Conservation (phyloP, 1,140 invertebrate species). For the Cyphomyrmex costatus region DNA sequence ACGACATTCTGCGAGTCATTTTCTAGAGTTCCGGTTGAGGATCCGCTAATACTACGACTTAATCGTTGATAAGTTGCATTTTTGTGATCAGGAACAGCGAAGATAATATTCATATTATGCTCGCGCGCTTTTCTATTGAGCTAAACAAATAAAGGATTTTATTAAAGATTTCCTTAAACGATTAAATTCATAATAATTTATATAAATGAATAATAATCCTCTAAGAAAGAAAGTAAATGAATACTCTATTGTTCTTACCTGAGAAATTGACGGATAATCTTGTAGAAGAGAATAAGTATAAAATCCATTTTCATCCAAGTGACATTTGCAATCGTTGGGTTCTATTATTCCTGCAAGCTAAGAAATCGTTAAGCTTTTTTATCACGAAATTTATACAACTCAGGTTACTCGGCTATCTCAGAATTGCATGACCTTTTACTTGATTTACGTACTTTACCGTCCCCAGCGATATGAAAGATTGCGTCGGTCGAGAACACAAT, state of each 20-base stretch:
- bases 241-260: constrained; percentile 79
- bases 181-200: not conserved
- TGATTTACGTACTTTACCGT: constrained; percentile 87
- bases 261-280: constrained; percentile 91
- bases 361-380: constrained; percentile 62
- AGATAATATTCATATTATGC: constrained; percentile 91
- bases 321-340: constrained; percentile 95
- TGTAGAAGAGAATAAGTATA: constrained; percentile 90
- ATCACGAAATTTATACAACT: not conserved
- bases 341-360: constrained; percentile 93
- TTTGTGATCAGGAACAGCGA: constrained; percentile 87
- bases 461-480: constrained; percentile 89
- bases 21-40: constrained; percentile 90
- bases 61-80: constrained; percentile 89
- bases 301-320: constrained; percentile 89
- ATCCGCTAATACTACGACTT: constrained; percentile 88
- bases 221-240: not conserved
- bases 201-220: not conserved
- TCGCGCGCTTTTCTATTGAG: constrained; percentile 88
- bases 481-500: constrained; percentile 89
- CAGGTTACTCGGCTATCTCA: not conserved
- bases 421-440: not conserved
- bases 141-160: constrained; percentile 78
- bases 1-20: constrained; percentile 93
- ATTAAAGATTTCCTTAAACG: not conserved